Evolutionary conservation across 2,797 vertebrate species (phyloP), one percentile per base, ranked within the genome.

Genomic region (Bradypodion ventrale): DNA sequence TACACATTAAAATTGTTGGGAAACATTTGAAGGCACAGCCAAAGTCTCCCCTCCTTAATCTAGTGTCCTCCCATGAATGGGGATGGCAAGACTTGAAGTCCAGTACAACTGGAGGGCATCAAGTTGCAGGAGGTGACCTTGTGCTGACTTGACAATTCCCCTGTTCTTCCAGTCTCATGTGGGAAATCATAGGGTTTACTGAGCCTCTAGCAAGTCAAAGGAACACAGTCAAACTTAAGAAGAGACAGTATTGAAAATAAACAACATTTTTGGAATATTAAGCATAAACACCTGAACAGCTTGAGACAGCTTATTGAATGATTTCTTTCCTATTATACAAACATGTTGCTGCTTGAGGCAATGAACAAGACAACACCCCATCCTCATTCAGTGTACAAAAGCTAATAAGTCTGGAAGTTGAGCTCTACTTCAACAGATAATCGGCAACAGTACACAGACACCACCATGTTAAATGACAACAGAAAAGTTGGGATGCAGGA

Each of bases 191-290:
- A 40, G 32, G 8, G 23, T 44, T 29, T 42, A 56, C 66, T 40
- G 12, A n/a, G 59, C 25, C 37, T 66, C 10, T 42, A n/a, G 19
- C 29, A 66, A 42, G 63, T 7, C 44, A 81, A 8, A 65, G 40
- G 42, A 82, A 37, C 49, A 93, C 79, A 83, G 46, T 84, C 78
- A 88, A 42, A 85, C 77, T 90, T 84, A 88, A 92, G 90, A 87
- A 78, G 92, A 90, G 27, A 77, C 90, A 86, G 85, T 92, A 88
- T 62, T 90, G 92, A 90, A 74, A 92, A 86, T 32, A 76, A 44
- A 40, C n/a, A 62, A 6, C 10, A 40, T 49, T 52, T 73, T 85
- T 66, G 19, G 81, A 89, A 90, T 82, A 5, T 85, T 7, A 32
- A 83, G 29, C 66, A 74, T 35, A 78, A n/a, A 85, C 72, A 32